Evolutionary conservation across 2,797 vertebrate species (phyloP), one percentile per base, ranked within the genome.

Genomic region (Clamator glandarius): DNA sequence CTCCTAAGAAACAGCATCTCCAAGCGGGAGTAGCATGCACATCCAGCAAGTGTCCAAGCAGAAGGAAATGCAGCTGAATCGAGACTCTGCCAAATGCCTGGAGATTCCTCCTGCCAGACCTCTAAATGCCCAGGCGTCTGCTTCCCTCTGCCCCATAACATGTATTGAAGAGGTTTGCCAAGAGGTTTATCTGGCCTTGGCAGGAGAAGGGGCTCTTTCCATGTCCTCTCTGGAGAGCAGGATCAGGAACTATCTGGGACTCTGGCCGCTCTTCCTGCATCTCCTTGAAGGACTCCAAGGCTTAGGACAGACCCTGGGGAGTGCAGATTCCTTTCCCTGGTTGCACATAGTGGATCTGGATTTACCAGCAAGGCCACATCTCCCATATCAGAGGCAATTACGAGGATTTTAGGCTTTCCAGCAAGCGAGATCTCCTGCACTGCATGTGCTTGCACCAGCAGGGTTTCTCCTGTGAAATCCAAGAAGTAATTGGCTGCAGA

Each of bases 401-500:
- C 46, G 21, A 1, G 0, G 5, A 12, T 54, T 80, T 75, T 29
- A 35, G 86, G 62, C 9, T 79, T 81, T 64, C 26, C 50, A 50
- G 70, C 3, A 1, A 18, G 41, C 0, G 0, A 39, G 5, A 15
- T 88, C 66, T 57, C 28, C 72, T 36, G 44, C 21, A 2, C 12
- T 28, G 2, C 1, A 0, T 8, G 39, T 39, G 1, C 26, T 63
- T 10, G 0, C 24, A 24, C 19, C 93, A 74, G 83, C 85, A 78
- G 92, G 87, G 61, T 4, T 64, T 80, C 4, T 14, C 46, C 36
- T 46, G 76, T 23, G 80, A 41, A 39, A 84, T 96, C 92, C 94
- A 95, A 96, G 83, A 58, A 77, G 6, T 61, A 92, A 90, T 57
- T 95, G 85, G 69, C 88, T 81, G 61, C 76, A 31, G 88, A 57